Base-by-base conservation (phyloP, 92 coral and sea anemone species). In the Muricea muricata region DNA sequence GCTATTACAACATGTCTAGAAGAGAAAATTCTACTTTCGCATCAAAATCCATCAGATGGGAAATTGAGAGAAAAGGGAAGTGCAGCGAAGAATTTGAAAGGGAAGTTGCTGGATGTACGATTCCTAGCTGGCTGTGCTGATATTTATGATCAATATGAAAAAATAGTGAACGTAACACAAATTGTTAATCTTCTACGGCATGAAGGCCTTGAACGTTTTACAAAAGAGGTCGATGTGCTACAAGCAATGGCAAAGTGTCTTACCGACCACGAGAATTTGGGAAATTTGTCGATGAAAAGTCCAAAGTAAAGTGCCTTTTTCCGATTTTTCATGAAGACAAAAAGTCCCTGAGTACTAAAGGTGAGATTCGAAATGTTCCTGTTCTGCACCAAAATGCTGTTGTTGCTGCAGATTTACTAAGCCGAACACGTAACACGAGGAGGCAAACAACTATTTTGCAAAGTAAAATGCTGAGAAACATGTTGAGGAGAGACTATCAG, bases 61-160 rank as follows among this genome's bases (percentile, higher is more conserved):
- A 66, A 66, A 66, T 66, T 66, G 73, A 66, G 46, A 66, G 73
- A 66, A 66, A 66, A 66, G 73, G 42, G 42, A 31, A 66, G 73
- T 66, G 73, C 30, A 66, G 73, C 73, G 12, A 66, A 66, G 73
- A 9, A 66, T 12, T 66, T 31, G 40, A 31, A 31, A 66, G 73
- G 73, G 73, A 66, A 66, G 18, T 66, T 66, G 73, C 42, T 66
- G 73, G 33, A 66, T 66, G 73, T 66, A 29, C 73, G 73, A 35
- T 66, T 66, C 42, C 73, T 66, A 26, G 73, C 73, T 15, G 73
- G 73, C 20, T 66, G 73, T n/a, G 73, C 73, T 31, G 73, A 66
- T 66, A 35, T 66, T 66, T 66, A 66, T 66, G 42, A 35, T 35
- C 73, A 66, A 66, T 66, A 31, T 66, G 73, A 45, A 10, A 66